Base-by-base conservation (phyloP, 2,888 invertebrate genomes). In the Bellardia pandia region DNA sequence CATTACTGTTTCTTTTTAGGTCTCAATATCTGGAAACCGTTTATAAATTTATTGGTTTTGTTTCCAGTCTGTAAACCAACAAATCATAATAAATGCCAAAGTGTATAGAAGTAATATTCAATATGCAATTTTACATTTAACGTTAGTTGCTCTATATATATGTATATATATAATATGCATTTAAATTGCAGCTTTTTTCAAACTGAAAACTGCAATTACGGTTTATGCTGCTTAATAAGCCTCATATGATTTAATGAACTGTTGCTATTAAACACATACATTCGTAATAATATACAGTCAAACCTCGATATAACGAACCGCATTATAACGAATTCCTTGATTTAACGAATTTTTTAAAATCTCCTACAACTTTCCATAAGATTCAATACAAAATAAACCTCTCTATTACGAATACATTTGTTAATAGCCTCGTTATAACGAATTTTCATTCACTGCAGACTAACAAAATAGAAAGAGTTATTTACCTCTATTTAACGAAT, bases 151-250 rank as follows among this genome's bases (percentile, higher is more conserved):
- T 64, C n/a, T n/a, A 64, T 13, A 64, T 64, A 60, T 60, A 3
- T 13, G 2, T 45, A 11, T 45, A 2, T 45, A 11, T 11, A 45
- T 45, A 45, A 30, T 58, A 33, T 62, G n/a, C 62, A 58, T 3
- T 62, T 62, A 37, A n/a, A n/a, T 62, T 62, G n/a, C 37, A 37
- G 37, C n/a, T 33, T 64, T 64, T 7, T 40, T 3, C n/a, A 64
- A 16, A 37, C 9, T 14, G 13, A 64, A 4, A 64, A 64, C 40
- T 40, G 40, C 16, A 64, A 40, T 64, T 64, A 16, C 16, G 40
- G 64, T 40, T 64, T 64, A 64, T 64, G 64, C 7, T 64, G 8
- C n/a, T 64, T 64, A 42, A 64, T 64, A 64, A 64, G 64, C 40
- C n/a, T 64, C 9, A 64, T 40, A 40, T 62, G 40, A 40, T 40